phyloP scores from a whole-genome alignment of 53 echinoderm and acorn worm genomes.

The Crossaster papposus region DNA sequence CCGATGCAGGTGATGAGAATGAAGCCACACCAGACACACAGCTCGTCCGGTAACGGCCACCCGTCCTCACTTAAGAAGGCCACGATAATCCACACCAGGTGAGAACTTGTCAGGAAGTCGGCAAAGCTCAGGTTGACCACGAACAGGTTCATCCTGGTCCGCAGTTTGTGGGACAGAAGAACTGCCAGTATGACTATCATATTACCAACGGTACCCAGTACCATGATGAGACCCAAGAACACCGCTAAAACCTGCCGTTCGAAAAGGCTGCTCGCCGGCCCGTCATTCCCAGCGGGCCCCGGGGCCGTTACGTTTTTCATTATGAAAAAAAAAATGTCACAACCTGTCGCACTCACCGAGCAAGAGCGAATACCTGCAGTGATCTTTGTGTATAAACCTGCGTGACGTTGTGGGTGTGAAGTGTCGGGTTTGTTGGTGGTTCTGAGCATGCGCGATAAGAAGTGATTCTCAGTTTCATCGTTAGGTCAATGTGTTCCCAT shows the following conservation, averaged over 20 bases:
- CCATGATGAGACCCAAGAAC: constrained; percentile 21
- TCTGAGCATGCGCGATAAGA: constrained; percentile 3
- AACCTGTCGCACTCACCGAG: neutral
- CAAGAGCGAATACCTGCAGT: neutral
- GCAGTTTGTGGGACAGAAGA: constrained; percentile 52
- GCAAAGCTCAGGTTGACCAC: constrained; percentile 63
- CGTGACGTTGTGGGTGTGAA: too few species aligned
- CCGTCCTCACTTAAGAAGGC: constrained; percentile 62
- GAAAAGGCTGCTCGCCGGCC: neutral
- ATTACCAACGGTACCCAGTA: constrained; percentile 48
- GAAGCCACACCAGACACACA: constrained; percentile 59
- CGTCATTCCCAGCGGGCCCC: neutral
- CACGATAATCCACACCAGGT: constrained; percentile 60
- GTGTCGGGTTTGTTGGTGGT: neutral
- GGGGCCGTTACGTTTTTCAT: constrained; percentile 14
- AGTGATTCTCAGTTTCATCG: too few species aligned
- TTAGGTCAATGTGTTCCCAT: neutral
- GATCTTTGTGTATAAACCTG: neutral
- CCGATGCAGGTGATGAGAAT: constrained; percentile 63
- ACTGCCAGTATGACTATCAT: constrained; percentile 39
- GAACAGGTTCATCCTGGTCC: constrained; percentile 57
- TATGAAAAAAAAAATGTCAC: neutral
- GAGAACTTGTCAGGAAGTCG: constrained; percentile 43
- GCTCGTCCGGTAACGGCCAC: constrained; percentile 56
- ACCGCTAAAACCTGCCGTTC: constrained; percentile 49